These are phyloP conservation scores for Xanthorhoe spadicearia DNA, from an alignment of 2,888 invertebrate species.

Conservation along the genomic window DNA sequence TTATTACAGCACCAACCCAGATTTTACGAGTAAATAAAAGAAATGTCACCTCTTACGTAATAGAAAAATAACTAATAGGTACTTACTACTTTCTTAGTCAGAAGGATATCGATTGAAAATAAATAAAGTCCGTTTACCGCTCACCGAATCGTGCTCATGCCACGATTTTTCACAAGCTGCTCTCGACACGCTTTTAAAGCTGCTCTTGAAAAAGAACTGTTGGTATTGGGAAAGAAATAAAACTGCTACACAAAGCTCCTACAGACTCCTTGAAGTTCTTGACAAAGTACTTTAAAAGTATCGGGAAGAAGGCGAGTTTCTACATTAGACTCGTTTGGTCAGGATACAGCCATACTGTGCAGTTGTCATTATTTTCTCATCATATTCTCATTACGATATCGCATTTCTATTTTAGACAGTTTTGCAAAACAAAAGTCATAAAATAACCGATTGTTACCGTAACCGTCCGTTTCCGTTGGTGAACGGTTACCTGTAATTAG, in stretches of 20 bases:
- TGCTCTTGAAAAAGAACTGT: not conserved
- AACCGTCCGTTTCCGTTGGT: not conserved
- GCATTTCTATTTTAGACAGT: too few species aligned
- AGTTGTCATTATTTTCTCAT: not conserved
- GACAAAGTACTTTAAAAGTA: not conserved
- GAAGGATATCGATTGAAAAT: not conserved
- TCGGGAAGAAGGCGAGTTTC: not conserved
- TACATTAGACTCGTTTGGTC: not conserved
- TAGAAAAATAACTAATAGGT: not conserved
- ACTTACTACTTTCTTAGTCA: not conserved
- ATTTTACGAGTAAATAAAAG: too few species aligned
- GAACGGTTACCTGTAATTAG: conserved; percentile 1
- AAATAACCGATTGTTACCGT: not conserved
- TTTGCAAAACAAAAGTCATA: too few species aligned
- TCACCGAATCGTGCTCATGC: not conserved
- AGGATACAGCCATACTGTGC: not conserved
- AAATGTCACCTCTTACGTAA: not conserved
- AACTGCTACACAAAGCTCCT: not conserved
- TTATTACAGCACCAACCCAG: too few species aligned
- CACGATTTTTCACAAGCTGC: not conserved
- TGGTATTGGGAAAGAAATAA: not conserved
- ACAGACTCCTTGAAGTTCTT: not conserved
- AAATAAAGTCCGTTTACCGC: not conserved
- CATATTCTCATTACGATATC: too few species aligned
- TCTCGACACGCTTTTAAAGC: not conserved